Evolutionary conservation across 1,140 invertebrate genomes (phyloP).

Genomic region (Penaeus japonicus): DNA sequence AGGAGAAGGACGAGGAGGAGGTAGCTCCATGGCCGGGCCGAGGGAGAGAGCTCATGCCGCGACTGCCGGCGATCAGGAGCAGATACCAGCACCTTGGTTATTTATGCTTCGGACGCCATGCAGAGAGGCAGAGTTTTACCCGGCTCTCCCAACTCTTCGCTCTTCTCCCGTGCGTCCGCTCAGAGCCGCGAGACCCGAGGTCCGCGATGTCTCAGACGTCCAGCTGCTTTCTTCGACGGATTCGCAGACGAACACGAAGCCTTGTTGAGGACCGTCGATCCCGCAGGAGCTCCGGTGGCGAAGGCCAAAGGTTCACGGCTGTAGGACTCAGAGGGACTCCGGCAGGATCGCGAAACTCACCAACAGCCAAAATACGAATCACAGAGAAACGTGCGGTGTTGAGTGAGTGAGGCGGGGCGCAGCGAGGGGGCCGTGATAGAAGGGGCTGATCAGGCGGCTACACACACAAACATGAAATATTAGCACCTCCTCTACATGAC

Average conservation of each 20-base stretch:
- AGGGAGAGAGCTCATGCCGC: constrained; percentile 37
- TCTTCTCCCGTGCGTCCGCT: not conserved
- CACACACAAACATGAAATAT: constrained; percentile 57
- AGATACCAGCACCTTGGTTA: constrained; percentile 54
- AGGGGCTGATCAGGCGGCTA: constrained; percentile 54
- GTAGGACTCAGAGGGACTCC: not conserved
- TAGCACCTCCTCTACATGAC: constrained; percentile 56
- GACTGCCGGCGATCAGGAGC: constrained; percentile 50
- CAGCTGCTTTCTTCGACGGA: too few relatives aligned
- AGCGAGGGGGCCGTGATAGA: constrained; percentile 54
- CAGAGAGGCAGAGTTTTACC: constrained; percentile 45
- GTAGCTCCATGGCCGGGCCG: not conserved
- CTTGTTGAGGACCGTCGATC: not conserved
- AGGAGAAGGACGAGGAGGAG: not conserved
- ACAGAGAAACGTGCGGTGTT: constrained; percentile 10
- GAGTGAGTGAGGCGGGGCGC: constrained; percentile 7
- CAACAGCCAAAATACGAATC: not conserved
- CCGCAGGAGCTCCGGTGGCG: not conserved
- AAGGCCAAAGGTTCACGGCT: not conserved
- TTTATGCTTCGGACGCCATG: constrained; percentile 50
- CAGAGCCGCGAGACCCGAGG: not conserved
- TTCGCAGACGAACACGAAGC: too few relatives aligned
- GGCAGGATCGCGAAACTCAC: not conserved
- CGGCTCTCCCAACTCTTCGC: not conserved
- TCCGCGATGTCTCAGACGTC: too few relatives aligned